Conservation (phyloP, 2,113 vertebrate species). For the Pollimyrus isidori region DNA sequence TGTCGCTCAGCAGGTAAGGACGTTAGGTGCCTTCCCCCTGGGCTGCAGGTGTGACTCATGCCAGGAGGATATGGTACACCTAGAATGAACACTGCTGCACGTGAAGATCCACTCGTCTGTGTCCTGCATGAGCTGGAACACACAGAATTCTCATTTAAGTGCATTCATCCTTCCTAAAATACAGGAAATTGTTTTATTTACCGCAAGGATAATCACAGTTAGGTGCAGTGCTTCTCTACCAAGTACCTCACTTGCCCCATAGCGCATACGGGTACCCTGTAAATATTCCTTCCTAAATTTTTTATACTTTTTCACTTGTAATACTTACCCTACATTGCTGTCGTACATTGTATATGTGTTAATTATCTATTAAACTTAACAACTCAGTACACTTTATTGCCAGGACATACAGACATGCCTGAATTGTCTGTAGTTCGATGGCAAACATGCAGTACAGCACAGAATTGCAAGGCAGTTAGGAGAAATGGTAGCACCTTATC, state of each 20-base stretch:
- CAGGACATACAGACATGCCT: background rate
- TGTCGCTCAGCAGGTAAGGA: background rate
- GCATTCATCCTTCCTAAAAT: background rate
- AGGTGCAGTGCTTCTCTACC: background rate
- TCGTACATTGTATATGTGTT: background rate
- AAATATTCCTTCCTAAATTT: background rate
- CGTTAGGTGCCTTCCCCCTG: background rate
- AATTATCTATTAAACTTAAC: background rate
- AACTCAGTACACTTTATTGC: background rate
- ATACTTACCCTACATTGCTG: background rate
- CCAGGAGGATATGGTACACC: background rate
- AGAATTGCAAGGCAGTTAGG: background rate
- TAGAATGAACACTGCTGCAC: background rate
- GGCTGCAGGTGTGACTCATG: background rate
- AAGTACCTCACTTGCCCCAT: background rate
- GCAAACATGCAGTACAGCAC: background rate
- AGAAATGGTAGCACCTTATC: background rate
- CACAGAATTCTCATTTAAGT: background rate
- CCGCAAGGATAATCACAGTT: background rate
- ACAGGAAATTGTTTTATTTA: background rate
- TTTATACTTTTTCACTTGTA: background rate
- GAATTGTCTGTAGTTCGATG: background rate
- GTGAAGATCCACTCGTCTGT: background rate
- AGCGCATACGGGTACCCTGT: background rate
- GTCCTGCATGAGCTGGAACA: background rate